Evolutionary conservation across 2,113 vertebrate genomes (phyloP).

Genomic region (Sebastes schlegelii): DNA sequence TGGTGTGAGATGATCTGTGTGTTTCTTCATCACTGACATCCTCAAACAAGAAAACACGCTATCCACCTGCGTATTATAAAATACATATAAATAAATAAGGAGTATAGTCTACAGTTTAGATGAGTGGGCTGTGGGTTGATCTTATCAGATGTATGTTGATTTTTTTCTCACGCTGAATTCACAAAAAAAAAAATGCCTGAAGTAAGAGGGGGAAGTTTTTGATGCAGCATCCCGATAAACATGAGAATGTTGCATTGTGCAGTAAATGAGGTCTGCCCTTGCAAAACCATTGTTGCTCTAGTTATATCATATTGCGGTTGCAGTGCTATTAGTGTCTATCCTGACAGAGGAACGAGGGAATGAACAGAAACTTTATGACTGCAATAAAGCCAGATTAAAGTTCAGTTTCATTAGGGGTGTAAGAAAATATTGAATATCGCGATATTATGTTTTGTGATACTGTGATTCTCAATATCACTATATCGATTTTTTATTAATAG

Average conservation of each 20-base stretch:
- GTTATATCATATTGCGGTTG: slow-evolving; percentile 3
- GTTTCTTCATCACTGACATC: slow-evolving; percentile 65
- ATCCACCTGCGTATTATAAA: slow-evolving; percentile 22
- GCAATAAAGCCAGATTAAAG: neutral
- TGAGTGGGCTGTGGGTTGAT: neutral
- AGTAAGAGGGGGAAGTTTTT: slow-evolving; percentile 29
- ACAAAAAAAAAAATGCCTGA: slow-evolving; percentile 13
- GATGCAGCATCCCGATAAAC: slow-evolving; percentile 24
- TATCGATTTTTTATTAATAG: too few species aligned
- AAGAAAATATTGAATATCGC: neutral
- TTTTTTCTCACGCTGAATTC: slow-evolving; percentile 4
- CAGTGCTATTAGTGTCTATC: neutral
- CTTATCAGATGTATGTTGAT: slow-evolving; percentile 8
- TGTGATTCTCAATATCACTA: too few species aligned
- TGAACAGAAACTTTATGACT: slow-evolving; percentile 1
- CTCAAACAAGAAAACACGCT: slow-evolving; percentile 26
- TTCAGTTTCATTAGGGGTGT: neutral
- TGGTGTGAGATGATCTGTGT: slow-evolving; percentile 76
- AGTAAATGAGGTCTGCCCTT: slow-evolving; percentile 25
- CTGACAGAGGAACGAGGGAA: slow-evolving; percentile 5
- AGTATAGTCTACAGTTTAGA: neutral
- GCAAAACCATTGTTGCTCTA: neutral
- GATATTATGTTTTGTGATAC: too few species aligned
- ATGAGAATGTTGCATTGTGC: slow-evolving; percentile 14
- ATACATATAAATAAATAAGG: neutral